These are phyloP conservation scores for Halictus rubicundus DNA, from an alignment of 1,140 invertebrate genomes.

Conservation along the genomic window DNA sequence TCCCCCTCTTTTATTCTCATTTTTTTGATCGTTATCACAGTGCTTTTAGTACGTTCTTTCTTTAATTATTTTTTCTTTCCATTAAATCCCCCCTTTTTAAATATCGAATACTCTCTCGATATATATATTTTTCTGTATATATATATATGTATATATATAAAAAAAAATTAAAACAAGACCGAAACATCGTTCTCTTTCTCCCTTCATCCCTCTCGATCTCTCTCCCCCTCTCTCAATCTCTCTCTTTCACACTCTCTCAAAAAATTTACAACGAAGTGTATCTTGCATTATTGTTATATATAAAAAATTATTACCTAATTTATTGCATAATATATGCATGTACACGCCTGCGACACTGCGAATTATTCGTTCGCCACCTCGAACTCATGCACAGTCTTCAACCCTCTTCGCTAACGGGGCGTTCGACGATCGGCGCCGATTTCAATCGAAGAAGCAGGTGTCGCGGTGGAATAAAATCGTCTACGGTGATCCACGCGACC, in stretches of 20 bases:
- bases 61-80: no score
- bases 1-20: background rate
- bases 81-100: background rate
- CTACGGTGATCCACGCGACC: no score
- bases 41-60: constrained; percentile 38
- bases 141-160: constrained; percentile 8
- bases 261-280: constrained; percentile 14
- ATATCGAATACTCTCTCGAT: constrained; percentile 38
- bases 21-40: constrained; percentile 53
- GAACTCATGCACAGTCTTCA: background rate
- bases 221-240: no score
- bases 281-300: constrained; percentile 39
- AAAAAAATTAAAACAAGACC: constrained; percentile 28
- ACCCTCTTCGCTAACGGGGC: background rate
- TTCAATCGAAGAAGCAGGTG: no score
- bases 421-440: background rate
- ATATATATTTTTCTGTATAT: background rate
- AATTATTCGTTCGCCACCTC: background rate
- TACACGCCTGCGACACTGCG: constrained; percentile 19
- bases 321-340: constrained; percentile 43
- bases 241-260: background rate
- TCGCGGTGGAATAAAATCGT: no score
- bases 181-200: constrained; percentile 12
- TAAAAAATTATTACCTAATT: constrained; percentile 42
- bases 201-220: no score